Base-by-base conservation (phyloP, 2,888 invertebrate genomes). In the Pilophorus perplexus region DNA sequence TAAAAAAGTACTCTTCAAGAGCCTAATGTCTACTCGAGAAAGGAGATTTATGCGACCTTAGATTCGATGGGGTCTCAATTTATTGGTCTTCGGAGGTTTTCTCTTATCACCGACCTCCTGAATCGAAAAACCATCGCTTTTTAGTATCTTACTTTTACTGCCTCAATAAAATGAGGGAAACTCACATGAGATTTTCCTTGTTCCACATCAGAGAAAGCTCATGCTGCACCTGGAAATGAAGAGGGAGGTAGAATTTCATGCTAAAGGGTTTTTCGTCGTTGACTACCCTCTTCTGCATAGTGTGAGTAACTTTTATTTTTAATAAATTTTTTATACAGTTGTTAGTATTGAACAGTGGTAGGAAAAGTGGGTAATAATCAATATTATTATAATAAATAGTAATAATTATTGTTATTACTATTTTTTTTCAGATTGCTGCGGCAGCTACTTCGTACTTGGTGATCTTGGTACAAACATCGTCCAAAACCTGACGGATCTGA, bases 371-470 rank as follows among this genome's bases (percentile, higher is more conserved):
- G 33, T 12, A 12, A 33, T 8, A 33, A 33, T 33, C 33, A 33
- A 12, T 33, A 6, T 6, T 12, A 10, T 10, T 48, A n/a, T 10
- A 48, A 8, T 14, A 20, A 48, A 18, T 10, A 33, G 6, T 12
- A 33, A 33, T 8, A 33, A 8, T 33, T 6, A 33, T 33, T 33
- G 6, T 6, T 8, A 8, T 8, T 33, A 8, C 33, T 12, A 33
- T 8, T 33, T 33, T 3, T 10, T 52, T 52, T 52, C 52, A 52
- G 52, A 52, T 52, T 28, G 52, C 33, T 10, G 52, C 52, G 10
- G 52, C 22, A 12, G 28, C 33, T 2, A 52, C 52, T 27, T 52
- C 52, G 12, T 52, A 52, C 16, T 27, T 52, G 28, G 52, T 52
- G 5, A 52, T 52, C 28, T 20, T 52, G 16, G 52, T 52, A 5